Evolutionary conservation across 2,888 invertebrate species (phyloP), one percentile per base, ranked within the genome.

Genomic region (Beris chalybata): DNA sequence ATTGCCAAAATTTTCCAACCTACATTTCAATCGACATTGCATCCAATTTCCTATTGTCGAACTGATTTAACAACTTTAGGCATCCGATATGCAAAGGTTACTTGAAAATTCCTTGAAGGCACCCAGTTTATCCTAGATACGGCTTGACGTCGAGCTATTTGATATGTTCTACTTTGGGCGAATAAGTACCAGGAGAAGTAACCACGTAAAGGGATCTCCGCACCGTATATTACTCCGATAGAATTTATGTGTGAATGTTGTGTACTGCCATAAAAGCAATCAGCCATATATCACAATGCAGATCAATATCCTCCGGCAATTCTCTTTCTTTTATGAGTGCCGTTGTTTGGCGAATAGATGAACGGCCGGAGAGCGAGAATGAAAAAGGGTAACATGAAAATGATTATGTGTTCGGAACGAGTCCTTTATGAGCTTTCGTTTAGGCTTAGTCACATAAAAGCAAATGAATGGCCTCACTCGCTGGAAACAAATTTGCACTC

Each of bases 281-380:
- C 56, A 56, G 45, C 30, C 45, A n/a, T 58, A 47, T 58, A 58
- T 47, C 31, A 47, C 47, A 30, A 47, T 47, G 29, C 47, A 45
- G 45, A 58, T 58, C 58, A 58, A 58, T 58, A 58, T 58, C 58
- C 58, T 58, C n/a, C 5, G 22, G 58, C 45, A 30, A 58, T 45
- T 58, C 56, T 56, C 13, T 32, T 13, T 43, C 43, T 56, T 56
- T 56, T 56, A 56, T 43, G 56, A 56, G 43, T 54, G 12, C 30
- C 54, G 38, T 43, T 56, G 56, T 56, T 56, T 56, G 56, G 5
- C n/a, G 43, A 13, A n/a, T 11, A 3, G 56, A 6, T 56, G 11
- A n/a, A 3, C 54, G 11, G n/a, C 22, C 22, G 13, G 9, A 54
- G 48, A 12, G 6, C 38, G 9, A 9, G 38, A 38, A 38, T 9